Percentiles rank a stretch among this genome's conserved stretches.
Conservation (phyloP, 1,140 invertebrate species). For the Drosophila cardini region DNA sequence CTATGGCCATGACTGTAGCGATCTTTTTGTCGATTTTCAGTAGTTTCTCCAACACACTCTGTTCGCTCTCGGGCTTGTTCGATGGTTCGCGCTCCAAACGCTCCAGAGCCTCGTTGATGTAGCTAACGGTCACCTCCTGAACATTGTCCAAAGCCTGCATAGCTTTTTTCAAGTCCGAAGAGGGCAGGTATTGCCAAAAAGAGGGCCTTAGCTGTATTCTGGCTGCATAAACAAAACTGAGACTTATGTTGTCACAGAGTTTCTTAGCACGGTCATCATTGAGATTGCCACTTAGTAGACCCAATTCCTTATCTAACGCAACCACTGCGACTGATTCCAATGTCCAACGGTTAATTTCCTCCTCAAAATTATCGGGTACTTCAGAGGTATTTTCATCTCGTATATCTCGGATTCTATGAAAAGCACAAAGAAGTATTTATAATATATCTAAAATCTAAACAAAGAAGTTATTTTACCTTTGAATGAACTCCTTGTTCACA, state of each 20-base stretch:
- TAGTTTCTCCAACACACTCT: conserved; percentile 84
- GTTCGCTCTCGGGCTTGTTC: conserved; percentile 58
- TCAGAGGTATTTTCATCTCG: conserved; percentile 85
- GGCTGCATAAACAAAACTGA: conserved; percentile 85
- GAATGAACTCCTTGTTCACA: conserved; percentile 73
- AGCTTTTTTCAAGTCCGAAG: conserved; percentile 86
- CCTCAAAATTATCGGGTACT: conserved; percentile 86
- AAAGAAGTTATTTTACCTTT: conserved; percentile 43
- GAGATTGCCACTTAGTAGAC: conserved; percentile 65
- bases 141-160: conserved; percentile 84
- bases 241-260: conserved; percentile 84
- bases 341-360: conserved; percentile 89
- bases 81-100: conserved; percentile 59
- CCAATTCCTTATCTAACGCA: conserved; percentile 86
- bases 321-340: conserved; percentile 89
- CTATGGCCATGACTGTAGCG: conserved; percentile 84
- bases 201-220: too few species aligned
- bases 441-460: too few species aligned
- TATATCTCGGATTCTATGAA: conserved; percentile 62
- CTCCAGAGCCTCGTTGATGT: conserved; percentile 64
- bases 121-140: conserved; percentile 46
- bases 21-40: conserved; percentile 85
- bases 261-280: conserved; percentile 28
- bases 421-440: too few species aligned
- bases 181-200: conserved; percentile 87